Percentiles rank a stretch among this genome's conserved stretches.
phyloP scores from a whole-genome alignment of 2,888 invertebrate species.

The Neoaliturus tenellus region DNA sequence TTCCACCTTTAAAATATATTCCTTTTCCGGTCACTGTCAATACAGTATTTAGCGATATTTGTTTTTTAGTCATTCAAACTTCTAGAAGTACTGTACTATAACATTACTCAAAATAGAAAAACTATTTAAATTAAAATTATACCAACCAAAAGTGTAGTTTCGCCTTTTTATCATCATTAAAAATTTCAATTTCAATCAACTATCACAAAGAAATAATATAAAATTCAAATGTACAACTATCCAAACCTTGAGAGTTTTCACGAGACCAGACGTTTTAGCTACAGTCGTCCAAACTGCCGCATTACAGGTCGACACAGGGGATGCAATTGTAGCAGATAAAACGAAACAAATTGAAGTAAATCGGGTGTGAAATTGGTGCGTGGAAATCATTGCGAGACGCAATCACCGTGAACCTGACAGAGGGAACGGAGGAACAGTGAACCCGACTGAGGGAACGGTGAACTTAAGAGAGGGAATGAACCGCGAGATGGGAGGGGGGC shows the following conservation, averaged over 20 bases:
- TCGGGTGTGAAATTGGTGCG: slow-evolving; percentile 42
- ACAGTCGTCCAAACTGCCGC: neutral
- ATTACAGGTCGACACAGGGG: neutral
- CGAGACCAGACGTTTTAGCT: neutral
- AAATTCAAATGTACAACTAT: neutral
- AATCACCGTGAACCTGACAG: neutral
- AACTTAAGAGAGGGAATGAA: slow-evolving; percentile 23
- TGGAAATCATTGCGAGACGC: slow-evolving; percentile 22
- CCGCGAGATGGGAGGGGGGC: neutral
- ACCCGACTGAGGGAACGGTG: slow-evolving; percentile 10
- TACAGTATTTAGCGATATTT: too few relatives aligned
- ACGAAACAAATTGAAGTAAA: slow-evolving; percentile 42
- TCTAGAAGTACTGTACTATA: too few relatives aligned
- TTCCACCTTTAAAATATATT: too few relatives aligned
- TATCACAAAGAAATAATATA: too few relatives aligned
- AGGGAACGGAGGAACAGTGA: neutral
- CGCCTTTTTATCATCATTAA: too few relatives aligned
- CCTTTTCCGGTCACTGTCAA: too few relatives aligned
- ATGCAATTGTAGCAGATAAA: slow-evolving; percentile 25
- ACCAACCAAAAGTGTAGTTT: too few relatives aligned
- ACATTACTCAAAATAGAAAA: too few relatives aligned
- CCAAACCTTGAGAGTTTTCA: neutral
- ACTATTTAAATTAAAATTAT: too few relatives aligned
- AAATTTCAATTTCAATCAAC: too few relatives aligned
- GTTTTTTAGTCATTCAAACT: too few relatives aligned